phyloP scores from a whole-genome alignment of 1,140 invertebrate species.

The Brachionus paranguensis region DNA sequence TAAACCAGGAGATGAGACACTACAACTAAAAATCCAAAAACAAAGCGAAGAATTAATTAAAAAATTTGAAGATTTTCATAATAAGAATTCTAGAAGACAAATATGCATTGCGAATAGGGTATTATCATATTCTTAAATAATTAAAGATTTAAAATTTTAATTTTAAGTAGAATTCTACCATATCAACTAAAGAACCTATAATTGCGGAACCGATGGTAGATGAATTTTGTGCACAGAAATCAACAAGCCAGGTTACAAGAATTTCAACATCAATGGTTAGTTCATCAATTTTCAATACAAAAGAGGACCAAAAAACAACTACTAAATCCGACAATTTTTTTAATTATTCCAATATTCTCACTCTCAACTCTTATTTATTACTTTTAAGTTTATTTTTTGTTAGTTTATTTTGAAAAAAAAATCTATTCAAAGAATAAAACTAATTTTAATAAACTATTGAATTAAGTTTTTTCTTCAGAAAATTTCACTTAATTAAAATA shows the following conservation, averaged over 20 bases:
- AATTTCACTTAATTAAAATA: too few relatives aligned
- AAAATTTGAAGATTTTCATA: constrained; percentile 9
- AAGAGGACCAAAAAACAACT: not conserved
- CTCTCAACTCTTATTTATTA: not conserved
- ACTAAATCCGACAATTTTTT: not conserved
- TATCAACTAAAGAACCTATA: not conserved
- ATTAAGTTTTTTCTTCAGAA: too few relatives aligned
- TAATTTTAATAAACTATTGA: too few relatives aligned
- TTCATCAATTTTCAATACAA: not conserved
- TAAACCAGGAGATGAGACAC: not conserved
- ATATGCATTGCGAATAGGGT: not conserved
- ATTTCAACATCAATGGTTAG: not conserved
- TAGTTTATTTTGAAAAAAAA: not conserved
- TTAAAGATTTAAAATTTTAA: not conserved
- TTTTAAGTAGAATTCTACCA: not conserved
- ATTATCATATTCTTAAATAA: not conserved
- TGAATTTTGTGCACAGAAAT: not conserved
- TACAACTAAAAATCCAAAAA: not conserved
- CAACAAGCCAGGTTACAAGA: not conserved
- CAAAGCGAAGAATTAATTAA: not conserved
- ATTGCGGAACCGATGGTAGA: not conserved
- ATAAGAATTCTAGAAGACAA: not conserved
- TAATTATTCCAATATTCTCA: not conserved
- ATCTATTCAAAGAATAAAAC: too few relatives aligned
- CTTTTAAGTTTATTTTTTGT: not conserved